Conservation (phyloP, 2,113 vertebrate species). For the Morphnarchus princeps region DNA sequence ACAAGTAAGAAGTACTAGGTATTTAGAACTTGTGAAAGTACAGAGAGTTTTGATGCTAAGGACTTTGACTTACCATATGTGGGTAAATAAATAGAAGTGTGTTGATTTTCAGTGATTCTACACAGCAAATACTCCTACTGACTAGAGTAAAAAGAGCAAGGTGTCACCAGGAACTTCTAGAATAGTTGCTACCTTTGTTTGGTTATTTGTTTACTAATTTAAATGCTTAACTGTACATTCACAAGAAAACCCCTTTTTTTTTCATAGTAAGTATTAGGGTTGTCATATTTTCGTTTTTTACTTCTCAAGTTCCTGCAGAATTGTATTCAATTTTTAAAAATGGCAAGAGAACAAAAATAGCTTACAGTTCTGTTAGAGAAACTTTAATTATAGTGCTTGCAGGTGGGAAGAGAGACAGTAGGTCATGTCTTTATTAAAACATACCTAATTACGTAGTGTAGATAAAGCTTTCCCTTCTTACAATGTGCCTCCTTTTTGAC, state of each 20-base stretch:
- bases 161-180: neutral
- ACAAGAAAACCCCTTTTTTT: neutral
- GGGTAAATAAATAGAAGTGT: neutral
- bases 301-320: neutral
- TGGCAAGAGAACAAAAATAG: neutral
- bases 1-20: neutral
- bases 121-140: neutral
- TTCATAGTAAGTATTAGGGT: neutral
- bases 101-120: neutral
- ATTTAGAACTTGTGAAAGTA: neutral
- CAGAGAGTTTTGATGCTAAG: neutral
- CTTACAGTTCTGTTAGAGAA: neutral
- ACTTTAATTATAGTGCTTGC: constrained; percentile 34
- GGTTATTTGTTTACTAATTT: neutral
- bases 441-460: neutral
- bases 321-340: neutral
- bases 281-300: neutral
- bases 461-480: neutral
- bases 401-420: constrained; percentile 25
- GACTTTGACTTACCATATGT: neutral
- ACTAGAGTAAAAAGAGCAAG: neutral
- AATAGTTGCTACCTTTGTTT: neutral
- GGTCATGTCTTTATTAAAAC: constrained; percentile 45
- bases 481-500: neutral
- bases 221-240: neutral